Evolutionary conservation across 2,113 vertebrate genomes (phyloP).

Genomic region (Crotalus horridus): DNA sequence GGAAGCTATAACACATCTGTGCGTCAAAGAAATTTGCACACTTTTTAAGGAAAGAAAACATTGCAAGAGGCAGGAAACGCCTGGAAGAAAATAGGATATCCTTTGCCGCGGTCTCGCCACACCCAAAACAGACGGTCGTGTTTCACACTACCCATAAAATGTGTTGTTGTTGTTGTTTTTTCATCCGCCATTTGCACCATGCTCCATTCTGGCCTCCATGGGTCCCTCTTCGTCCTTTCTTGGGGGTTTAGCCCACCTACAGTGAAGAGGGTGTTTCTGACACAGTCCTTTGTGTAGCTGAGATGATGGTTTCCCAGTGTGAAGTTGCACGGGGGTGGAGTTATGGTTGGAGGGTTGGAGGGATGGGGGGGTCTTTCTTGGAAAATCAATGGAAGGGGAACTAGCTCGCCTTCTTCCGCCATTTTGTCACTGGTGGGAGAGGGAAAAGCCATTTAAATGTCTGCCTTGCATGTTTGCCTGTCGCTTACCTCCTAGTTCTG

Average conservation of each 20-base stretch:
- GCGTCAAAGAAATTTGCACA: constrained; percentile 69
- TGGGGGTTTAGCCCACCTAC: constrained; percentile 62
- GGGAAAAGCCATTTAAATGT: neutral
- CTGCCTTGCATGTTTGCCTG: neutral
- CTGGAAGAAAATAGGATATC: constrained; percentile 59
- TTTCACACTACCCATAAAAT: constrained; percentile 58
- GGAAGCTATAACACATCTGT: constrained; percentile 69
- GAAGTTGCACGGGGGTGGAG: neutral
- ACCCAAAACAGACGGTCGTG: constrained; percentile 49
- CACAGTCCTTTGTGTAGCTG: constrained; percentile 56
- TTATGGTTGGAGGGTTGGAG: neutral
- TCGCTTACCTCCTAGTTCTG: neutral
- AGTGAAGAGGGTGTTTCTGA: constrained; percentile 54
- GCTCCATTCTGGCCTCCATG: constrained; percentile 58
- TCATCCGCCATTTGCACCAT: constrained; percentile 54
- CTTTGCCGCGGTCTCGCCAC: constrained; percentile 61
- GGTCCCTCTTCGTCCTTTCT: neutral
- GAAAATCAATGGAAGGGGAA: neutral
- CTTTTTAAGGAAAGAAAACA: constrained; percentile 64
- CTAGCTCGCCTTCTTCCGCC: neutral
- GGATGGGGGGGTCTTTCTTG: too few relatives aligned
- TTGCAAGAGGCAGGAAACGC: constrained; percentile 62
- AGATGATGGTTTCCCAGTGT: constrained; percentile 16
- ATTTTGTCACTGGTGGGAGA: neutral
- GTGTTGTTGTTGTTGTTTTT: constrained; percentile 25